Conservation (phyloP, 2,113 vertebrate genomes). For the Xenopus borealis region DNA sequence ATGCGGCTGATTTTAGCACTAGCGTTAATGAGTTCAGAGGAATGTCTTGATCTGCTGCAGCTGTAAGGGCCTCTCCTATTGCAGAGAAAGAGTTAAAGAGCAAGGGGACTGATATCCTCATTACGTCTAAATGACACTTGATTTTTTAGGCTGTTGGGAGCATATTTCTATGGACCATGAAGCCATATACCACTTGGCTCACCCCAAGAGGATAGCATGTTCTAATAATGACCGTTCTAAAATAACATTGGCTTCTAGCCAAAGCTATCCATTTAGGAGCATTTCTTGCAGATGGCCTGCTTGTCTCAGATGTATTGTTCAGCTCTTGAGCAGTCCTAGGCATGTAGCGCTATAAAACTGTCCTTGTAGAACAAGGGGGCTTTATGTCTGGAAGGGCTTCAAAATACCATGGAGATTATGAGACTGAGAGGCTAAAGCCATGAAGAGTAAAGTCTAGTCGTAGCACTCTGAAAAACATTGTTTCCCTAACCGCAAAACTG, state of each 20-base stretch:
- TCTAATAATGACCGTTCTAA: slow-evolving; percentile 63
- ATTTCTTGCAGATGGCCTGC: slow-evolving; percentile 66
- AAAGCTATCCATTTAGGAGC: slow-evolving; percentile 63
- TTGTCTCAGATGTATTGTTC: slow-evolving; percentile 69
- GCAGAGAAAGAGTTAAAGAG: too few species aligned
- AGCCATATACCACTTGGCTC: slow-evolving; percentile 48
- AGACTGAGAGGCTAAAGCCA: not conserved
- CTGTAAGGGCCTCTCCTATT: too few species aligned
- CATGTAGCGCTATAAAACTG: slow-evolving; percentile 48
- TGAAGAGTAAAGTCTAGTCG: not conserved
- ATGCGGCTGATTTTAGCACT: too few species aligned
- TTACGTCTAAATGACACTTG: not conserved
- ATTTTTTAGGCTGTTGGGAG: not conserved
- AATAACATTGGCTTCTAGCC: slow-evolving; percentile 69
- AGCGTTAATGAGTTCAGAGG: too few species aligned
- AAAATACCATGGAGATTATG: not conserved
- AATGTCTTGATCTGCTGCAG: too few species aligned
- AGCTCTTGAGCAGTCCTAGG: slow-evolving; percentile 58
- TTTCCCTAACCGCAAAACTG: too few species aligned
- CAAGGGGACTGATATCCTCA: too few species aligned
- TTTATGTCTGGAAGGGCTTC: slow-evolving; percentile 10
- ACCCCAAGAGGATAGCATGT: slow-evolving; percentile 56
- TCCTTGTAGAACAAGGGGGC: slow-evolving; percentile 48
- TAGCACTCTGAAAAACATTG: too few species aligned
- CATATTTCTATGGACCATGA: not conserved